Conservation (phyloP, 2,113 vertebrate species). For the Sprattus sprattus region DNA sequence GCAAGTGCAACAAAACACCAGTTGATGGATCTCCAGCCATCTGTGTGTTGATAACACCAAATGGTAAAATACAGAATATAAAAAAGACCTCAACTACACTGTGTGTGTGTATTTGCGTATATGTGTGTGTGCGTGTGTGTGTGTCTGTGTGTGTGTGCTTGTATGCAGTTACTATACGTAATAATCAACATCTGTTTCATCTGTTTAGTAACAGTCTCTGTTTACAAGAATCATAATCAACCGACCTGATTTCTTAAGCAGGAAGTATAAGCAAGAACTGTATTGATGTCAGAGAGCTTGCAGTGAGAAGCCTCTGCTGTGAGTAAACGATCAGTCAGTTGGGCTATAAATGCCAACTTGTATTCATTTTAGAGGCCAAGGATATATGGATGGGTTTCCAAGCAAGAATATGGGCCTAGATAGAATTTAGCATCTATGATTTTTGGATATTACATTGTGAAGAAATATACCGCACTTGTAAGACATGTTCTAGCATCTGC, state of each 20-base stretch:
- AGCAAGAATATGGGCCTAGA: neutral
- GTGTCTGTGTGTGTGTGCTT: neutral
- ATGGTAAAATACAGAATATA: too few relatives aligned
- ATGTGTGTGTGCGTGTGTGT: neutral
- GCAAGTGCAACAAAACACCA: neutral
- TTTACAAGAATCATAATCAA: neutral
- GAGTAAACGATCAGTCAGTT: neutral
- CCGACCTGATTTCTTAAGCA: neutral
- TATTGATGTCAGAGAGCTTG: too few relatives aligned
- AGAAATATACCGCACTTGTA: neutral
- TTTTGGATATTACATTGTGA: neutral
- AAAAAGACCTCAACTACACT: neutral
- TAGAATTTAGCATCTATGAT: neutral
- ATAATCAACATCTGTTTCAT: conserved; percentile 21
- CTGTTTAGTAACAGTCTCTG: too few relatives aligned
- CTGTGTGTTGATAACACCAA: conserved; percentile 27
- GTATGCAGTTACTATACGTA: neutral
- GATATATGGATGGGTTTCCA: neutral
- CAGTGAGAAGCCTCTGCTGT: too few relatives aligned
- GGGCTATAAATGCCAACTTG: neutral
- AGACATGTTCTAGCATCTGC: neutral
- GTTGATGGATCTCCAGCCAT: neutral
- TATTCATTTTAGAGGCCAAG: neutral
- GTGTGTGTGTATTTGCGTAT: conserved; percentile 10
- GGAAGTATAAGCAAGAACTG: neutral